Conservation (phyloP, 2,888 invertebrate species). For the Lochmaea capreae region DNA sequence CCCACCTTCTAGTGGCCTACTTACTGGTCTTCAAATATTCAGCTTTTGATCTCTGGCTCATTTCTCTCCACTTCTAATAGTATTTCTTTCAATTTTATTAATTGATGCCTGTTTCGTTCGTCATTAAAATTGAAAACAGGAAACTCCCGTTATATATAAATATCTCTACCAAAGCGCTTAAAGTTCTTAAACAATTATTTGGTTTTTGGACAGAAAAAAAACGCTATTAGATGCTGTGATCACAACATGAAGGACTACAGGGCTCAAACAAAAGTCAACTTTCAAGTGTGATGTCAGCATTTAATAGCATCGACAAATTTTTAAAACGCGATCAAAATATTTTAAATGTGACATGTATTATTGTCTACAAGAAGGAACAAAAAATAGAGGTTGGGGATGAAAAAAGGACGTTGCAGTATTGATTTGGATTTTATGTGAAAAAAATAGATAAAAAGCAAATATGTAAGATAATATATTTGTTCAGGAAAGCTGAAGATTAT, state of each 20-base stretch:
- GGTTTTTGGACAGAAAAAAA: slow-evolving; percentile 18
- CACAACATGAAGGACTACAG: slow-evolving; percentile 52
- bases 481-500: not conserved
- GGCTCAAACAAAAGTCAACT: slow-evolving; percentile 53
- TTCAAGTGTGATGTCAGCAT: slow-evolving; percentile 35
- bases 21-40: too few relatives aligned
- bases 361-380: not conserved
- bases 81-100: too few relatives aligned
- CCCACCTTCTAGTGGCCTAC: too few relatives aligned
- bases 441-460: not conserved
- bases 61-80: too few relatives aligned
- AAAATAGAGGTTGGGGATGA: too few relatives aligned
- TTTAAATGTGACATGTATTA: slow-evolving; percentile 3
- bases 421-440: too few relatives aligned
- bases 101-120: too few relatives aligned
- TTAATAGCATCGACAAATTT: slow-evolving; percentile 28
- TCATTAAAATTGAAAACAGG: not conserved
- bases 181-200: slow-evolving; percentile 39
- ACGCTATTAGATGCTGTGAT: slow-evolving; percentile 43
- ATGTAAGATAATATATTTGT: not conserved
- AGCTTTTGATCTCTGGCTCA: too few relatives aligned
- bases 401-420: too few relatives aligned
- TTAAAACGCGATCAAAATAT: not conserved
- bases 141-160: slow-evolving; percentile 7
- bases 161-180: slow-evolving; percentile 28